Conservation (phyloP, 2,888 invertebrate genomes). For the Spodoptera picta region DNA sequence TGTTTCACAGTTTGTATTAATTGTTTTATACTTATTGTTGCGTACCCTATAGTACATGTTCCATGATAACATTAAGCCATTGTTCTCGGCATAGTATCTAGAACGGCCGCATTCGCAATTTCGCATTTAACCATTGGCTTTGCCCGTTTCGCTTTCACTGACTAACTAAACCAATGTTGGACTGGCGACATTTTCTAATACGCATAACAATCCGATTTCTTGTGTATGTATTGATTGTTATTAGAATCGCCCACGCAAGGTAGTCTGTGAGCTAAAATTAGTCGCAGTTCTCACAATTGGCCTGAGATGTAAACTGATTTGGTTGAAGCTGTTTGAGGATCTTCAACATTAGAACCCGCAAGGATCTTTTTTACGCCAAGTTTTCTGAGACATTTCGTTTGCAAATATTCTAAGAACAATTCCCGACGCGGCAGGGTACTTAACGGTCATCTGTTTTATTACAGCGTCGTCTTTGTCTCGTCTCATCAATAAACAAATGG, state of each 20-base stretch:
- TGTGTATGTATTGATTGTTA: conserved; percentile 43
- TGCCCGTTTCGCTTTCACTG: conserved; percentile 52
- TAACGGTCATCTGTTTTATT: conserved; percentile 35
- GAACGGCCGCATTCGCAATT: conserved; percentile 28
- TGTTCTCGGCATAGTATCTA: conserved; percentile 50
- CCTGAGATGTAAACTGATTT: conserved; percentile 2
- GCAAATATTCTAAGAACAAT: conserved; percentile 6
- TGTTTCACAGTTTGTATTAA: conserved; percentile 13
- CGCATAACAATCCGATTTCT: conserved; percentile 36
- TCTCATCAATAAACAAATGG: conserved; percentile 36
- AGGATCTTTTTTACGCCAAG: no score
- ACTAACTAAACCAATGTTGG: conserved; percentile 13
- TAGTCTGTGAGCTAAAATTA: conserved; percentile 32
- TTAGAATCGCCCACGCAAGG: conserved; percentile 40
- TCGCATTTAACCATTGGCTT: conserved; percentile 40
- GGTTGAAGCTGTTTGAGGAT: no score
- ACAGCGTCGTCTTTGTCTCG: conserved; percentile 39
- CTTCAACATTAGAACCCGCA: no score
- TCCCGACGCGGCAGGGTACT: conserved; percentile 18
- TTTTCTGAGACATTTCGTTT: no score
- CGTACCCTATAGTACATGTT: conserved; percentile 23
- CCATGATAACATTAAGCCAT: conserved; percentile 42
- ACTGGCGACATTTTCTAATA: conserved; percentile 46
- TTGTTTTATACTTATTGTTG: conserved; percentile 21
- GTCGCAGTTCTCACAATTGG: conserved; percentile 16